These are phyloP conservation scores for Cryptocheilus praepositus DNA, from an alignment of 2,888 invertebrate genomes.

Conservation along the genomic window DNA sequence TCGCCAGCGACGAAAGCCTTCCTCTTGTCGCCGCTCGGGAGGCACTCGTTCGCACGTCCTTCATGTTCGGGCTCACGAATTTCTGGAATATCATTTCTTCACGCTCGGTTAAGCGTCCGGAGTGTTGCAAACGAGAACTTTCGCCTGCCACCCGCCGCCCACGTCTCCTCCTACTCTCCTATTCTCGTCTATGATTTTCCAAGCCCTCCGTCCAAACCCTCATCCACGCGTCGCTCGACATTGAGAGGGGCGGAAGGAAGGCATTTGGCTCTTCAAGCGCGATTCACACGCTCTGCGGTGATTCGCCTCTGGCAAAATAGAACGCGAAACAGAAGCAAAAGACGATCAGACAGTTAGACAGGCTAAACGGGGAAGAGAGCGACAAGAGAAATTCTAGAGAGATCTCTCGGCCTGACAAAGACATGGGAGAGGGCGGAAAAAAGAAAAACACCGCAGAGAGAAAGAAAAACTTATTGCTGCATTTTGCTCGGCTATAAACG, in stretches of 20 bases:
- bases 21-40: not conserved
- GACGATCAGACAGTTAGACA: not conserved
- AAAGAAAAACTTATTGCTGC: slow-evolving; percentile 53
- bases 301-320: slow-evolving; percentile 3
- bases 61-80: slow-evolving; percentile 15
- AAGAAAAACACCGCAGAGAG: not conserved
- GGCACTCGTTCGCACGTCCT: slow-evolving; percentile 14
- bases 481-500: slow-evolving; percentile 54
- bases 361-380: not conserved
- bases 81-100: slow-evolving; percentile 23
- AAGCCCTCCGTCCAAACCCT: too few species aligned
- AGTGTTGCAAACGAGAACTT: slow-evolving; percentile 19
- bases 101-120: slow-evolving; percentile 29
- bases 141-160: slow-evolving; percentile 14
- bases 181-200: slow-evolving; percentile 5
- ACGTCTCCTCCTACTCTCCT: not conserved
- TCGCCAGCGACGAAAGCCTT: not conserved
- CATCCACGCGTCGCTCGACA: too few species aligned
- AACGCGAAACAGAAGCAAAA: not conserved
- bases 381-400: slow-evolving; percentile 2
- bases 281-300: not conserved
- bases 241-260: not conserved
- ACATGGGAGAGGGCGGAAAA: slow-evolving; percentile 9
- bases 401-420: slow-evolving; percentile 22
- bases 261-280: not conserved